Base-by-base conservation (phyloP, 2,797 vertebrate species). In the Poecilia picta region DNA sequence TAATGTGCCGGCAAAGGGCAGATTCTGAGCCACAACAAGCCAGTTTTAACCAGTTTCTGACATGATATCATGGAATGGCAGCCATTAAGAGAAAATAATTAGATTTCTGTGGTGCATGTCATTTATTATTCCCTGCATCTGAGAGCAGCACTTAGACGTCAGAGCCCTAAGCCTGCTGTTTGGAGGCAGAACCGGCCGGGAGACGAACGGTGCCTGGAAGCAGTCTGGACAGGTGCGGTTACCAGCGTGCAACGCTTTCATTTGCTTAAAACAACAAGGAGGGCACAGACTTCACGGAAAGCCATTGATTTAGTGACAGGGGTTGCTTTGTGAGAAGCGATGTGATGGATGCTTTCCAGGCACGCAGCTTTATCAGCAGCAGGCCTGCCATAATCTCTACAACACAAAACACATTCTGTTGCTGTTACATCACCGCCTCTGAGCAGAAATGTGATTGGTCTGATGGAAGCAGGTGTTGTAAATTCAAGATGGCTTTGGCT, bases 301-400 rank as follows among this genome's bases (percentile, higher is more conserved):
- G 41, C 49, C 79, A 94, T 94, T 78, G 91, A 94, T 94, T 93
- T 91, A 84, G 83, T 93, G 92, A 88, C 89, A 82, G 76, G 73
- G 81, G 81, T 73, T 55, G 78, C 84, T 79, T 87, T 87, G 84
- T 59, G 82, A 83, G 81, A 66, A 83, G 88, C 83, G 20, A 84
- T 72, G 41, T 91, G 92, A 94, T 87, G 83, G 88, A 94, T 90
- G 87, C 66, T 79, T 85, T 81, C 81, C 85, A 82, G 90, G 76
- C 83, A 49, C 33, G 81, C 85, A 79, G 91, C 92, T 94, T 89
- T 66, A 93, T 94, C 92, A 92, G 92, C 91, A 91, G 84, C 86
- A 49, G 43, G 83, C 77, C 89, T 79, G 82, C 64, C 80, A 78
- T 74, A 45, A 86, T 87, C 89, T 7, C 55, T n/a, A 53, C 78